Evolutionary conservation across 2,888 invertebrate species (phyloP).

Genomic region (Drosophila colorata): DNA sequence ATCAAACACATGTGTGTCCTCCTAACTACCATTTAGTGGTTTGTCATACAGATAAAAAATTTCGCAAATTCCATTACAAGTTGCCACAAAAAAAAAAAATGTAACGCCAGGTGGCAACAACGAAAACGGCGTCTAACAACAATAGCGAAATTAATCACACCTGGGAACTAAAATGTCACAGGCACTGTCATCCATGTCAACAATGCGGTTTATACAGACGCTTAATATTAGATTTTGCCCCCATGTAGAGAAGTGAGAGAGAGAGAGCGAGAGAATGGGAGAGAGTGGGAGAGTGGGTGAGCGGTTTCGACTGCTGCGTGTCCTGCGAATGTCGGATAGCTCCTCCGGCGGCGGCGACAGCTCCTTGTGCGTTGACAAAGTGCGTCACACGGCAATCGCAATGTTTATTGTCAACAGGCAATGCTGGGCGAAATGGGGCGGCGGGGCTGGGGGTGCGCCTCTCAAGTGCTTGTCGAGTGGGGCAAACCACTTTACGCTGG

Average conservation of each 20-base stretch:
- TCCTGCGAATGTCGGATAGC: slow-evolving; percentile 18
- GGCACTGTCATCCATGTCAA: slow-evolving; percentile 69
- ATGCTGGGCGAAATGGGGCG: slow-evolving; percentile 16
- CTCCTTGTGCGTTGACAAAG: slow-evolving; percentile 44
- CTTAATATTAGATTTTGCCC: slow-evolving; percentile 67
- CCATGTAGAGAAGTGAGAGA: neutral
- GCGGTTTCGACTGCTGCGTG: slow-evolving; percentile 11
- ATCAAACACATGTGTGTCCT: too few species aligned
- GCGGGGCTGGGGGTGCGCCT: slow-evolving; percentile 57
- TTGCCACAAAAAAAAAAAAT: neutral
- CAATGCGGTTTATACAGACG: slow-evolving; percentile 62
- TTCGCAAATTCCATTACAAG: slow-evolving; percentile 25
- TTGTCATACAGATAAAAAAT: neutral
- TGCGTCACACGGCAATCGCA: slow-evolving; percentile 56
- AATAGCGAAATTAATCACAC: slow-evolving; percentile 75
- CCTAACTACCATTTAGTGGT: too few species aligned
- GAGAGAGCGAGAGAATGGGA: neutral
- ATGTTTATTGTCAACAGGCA: slow-evolving; percentile 77
- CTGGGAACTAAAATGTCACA: slow-evolving; percentile 71
- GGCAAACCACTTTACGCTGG: slow-evolving; percentile 56
- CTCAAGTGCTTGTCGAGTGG: slow-evolving; percentile 69
- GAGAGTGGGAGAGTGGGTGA: neutral
- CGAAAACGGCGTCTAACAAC: slow-evolving; percentile 37
- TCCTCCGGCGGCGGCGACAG: slow-evolving; percentile 2
- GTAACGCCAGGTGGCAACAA: slow-evolving; percentile 1